Base-by-base conservation (phyloP, 2,888 invertebrate species). In the Cloeon dipterum region DNA sequence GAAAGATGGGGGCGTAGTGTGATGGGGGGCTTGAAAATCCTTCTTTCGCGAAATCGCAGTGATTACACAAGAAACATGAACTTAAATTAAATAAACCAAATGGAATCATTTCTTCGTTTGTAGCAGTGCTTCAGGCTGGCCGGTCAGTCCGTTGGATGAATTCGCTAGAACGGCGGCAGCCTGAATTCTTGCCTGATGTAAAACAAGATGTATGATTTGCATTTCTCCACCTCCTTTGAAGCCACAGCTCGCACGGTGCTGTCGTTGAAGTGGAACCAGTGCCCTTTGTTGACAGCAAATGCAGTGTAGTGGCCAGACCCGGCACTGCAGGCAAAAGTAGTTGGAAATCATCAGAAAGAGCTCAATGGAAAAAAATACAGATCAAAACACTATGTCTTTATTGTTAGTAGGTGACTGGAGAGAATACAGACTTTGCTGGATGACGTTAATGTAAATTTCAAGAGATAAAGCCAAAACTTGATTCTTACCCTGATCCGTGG, bases 181-280 rank as follows among this genome's bases (percentile, higher is more conserved):
- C 61, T 47, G 32, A 65, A 60, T 46, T 77, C 75, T 42, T 74
- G 64, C 14, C 77, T 66, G 44, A 78, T 74, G 61, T 82, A 83
- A 62, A 83, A 81, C 46, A 83, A 62, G 45, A 83, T 78, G 63
- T 83, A 83, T 13, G 82, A 79, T 58, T 81, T 81, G 57, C 79
- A 78, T 46, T 68, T 65, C 14, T 71, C 70, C 35, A 83, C 81
- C 2, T 70, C 65, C 32, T 63, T 62, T 16, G 64, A 62, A 46
- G 70, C 70, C 33, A 71, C 65, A 17, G 69, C 65, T 25, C 77
- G 68, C n/a, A 83, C 82, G 2, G 72, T 69, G 48, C 78, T 75
- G 58, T 83, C 83, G 61, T 83, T 81, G 63, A 81, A 83, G 56
- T 81, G 79, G 59, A 75, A 75, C 83, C 82, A 83, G 45, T 71